Percentiles rank a stretch among this genome's conserved stretches.
These are phyloP conservation scores for Boloria euphrosyne DNA, from an alignment of 2,888 invertebrate genomes.

Conservation along the genomic window DNA sequence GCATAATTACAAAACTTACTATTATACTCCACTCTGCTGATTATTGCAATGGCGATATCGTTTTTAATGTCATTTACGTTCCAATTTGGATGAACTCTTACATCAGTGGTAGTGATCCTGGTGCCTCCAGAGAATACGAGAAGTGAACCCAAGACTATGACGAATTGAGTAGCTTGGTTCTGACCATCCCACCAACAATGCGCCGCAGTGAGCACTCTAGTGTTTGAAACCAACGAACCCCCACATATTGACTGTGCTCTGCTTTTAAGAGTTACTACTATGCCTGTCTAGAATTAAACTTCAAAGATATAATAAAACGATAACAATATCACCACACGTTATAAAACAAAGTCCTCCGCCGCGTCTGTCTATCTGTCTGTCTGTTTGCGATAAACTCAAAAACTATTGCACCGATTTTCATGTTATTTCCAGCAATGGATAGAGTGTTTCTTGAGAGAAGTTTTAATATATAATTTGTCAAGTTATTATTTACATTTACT, in stretches of 20 bases:
- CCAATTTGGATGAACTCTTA: slow-evolving; percentile 61
- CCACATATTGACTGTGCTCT: slow-evolving; percentile 68
- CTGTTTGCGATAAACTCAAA: too few species aligned
- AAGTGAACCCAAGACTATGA: slow-evolving; percentile 65
- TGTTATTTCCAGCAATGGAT: too few species aligned
- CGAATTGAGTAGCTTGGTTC: slow-evolving; percentile 58
- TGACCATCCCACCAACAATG: slow-evolving; percentile 74
- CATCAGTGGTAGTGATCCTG: slow-evolving; percentile 54
- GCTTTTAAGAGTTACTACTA: slow-evolving; percentile 56
- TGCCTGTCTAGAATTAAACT: slow-evolving; percentile 57
- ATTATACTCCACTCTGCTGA: slow-evolving; percentile 50
- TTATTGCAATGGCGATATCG: slow-evolving; percentile 65
- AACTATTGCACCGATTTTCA: too few species aligned
- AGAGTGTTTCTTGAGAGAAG: too few species aligned
- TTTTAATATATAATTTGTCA: too few species aligned
- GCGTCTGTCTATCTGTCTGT: too few species aligned
- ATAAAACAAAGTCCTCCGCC: too few species aligned
- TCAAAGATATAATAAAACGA: too few species aligned
- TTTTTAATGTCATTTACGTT: slow-evolving; percentile 51
- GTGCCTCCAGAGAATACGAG: slow-evolving; percentile 68
- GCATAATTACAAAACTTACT: slow-evolving; percentile 55
- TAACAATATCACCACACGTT: too few species aligned
- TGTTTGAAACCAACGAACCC: slow-evolving; percentile 63
- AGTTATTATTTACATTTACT: too few species aligned
- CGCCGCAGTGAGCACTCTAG: slow-evolving; percentile 65